Evolutionary conservation across 2,888 invertebrate genomes (phyloP).

Genomic region (Ectobius pallidus): DNA sequence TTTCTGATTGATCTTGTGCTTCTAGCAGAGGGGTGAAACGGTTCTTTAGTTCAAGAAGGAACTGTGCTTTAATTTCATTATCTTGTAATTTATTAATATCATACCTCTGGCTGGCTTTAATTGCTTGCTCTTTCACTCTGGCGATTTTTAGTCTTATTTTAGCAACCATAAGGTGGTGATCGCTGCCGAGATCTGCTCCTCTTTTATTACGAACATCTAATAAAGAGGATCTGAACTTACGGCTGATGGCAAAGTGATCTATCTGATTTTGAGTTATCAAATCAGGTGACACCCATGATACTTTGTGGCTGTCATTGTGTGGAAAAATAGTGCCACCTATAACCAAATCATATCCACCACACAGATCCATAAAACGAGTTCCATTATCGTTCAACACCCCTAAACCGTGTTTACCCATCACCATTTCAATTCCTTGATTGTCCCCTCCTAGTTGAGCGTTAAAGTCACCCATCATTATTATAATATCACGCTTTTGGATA

Average conservation of each 20-base stretch:
- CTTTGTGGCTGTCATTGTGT: not conserved
- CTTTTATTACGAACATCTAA: conserved; percentile 12
- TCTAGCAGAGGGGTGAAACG: not conserved
- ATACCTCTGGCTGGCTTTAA: conserved; percentile 1
- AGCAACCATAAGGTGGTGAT: not conserved
- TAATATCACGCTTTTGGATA: not conserved
- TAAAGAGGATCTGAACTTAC: conserved; percentile 1
- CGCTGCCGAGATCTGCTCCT: not conserved
- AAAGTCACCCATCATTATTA: not conserved
- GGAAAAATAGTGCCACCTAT: conserved; percentile 5
- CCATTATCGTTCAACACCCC: conserved; percentile 9
- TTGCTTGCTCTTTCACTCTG: not conserved
- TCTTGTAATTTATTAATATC: not conserved
- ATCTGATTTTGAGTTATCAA: not conserved
- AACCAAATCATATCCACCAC: not conserved
- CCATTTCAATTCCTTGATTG: conserved; percentile 4
- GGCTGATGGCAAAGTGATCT: not conserved
- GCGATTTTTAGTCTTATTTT: not conserved
- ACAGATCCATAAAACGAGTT: not conserved
- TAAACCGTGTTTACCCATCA: not conserved
- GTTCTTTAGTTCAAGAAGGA: not conserved
- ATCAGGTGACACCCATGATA: conserved; percentile 14
- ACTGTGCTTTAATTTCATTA: not conserved
- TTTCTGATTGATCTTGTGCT: conserved; percentile 9
- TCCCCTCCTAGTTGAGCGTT: not conserved